phyloP scores from a whole-genome alignment of 2,113 vertebrate genomes.

The Rhinolophus sinicus region DNA sequence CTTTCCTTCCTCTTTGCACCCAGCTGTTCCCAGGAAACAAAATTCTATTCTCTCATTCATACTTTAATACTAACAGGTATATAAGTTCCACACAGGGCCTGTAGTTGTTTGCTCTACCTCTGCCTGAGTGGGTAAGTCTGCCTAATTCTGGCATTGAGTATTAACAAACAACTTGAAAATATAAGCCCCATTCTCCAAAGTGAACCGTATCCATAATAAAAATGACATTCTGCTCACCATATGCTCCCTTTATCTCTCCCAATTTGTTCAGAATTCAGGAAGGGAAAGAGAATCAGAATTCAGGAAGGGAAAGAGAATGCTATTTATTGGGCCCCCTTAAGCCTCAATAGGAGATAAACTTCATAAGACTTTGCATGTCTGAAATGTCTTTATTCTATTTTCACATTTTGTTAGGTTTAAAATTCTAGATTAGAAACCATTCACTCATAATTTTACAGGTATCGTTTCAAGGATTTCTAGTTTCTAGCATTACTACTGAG shows the following conservation, averaged over 20 bases:
- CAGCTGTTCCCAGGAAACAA: neutral
- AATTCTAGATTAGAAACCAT: neutral
- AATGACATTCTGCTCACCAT: neutral
- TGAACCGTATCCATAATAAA: neutral
- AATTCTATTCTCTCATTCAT: neutral
- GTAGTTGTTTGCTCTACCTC: neutral
- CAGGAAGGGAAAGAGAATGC: too few relatives aligned
- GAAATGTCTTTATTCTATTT: neutral
- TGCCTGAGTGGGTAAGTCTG: neutral
- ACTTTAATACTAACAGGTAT: neutral
- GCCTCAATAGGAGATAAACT: neutral
- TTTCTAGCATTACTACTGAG: neutral
- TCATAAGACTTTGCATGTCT: neutral
- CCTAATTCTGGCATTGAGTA: neutral
- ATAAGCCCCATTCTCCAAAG: neutral
- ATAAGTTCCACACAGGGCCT: neutral
- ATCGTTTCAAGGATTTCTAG: constrained; percentile 22
- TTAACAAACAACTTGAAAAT: neutral
- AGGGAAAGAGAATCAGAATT: too few relatives aligned
- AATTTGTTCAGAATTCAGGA: neutral
- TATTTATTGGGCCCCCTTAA: too few relatives aligned
- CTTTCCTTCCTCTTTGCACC: neutral
- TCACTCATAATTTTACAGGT: neutral
- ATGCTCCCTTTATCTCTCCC: neutral
- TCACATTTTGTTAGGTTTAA: neutral